phyloP scores from a whole-genome alignment of 2,888 invertebrate genomes.

The Agrilus biguttatus region DNA sequence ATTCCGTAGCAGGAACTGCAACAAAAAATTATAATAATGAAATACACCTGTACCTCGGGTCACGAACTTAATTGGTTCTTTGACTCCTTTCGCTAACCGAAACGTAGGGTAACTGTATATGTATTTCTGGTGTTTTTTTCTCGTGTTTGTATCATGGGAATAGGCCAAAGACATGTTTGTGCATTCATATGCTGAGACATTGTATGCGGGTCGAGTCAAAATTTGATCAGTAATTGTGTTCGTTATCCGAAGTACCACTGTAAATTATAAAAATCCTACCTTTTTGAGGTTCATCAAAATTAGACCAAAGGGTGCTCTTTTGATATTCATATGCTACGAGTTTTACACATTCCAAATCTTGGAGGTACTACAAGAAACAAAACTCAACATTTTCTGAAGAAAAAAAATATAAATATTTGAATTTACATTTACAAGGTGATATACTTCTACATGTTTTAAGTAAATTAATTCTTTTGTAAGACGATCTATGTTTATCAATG shows the following conservation, averaged over 20 bases:
- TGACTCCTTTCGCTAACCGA: too few relatives aligned
- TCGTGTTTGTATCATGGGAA: too few relatives aligned
- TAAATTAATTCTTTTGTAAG: conserved; percentile 47
- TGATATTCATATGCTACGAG: conserved; percentile 26
- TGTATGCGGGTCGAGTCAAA: too few relatives aligned
- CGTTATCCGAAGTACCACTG: too few relatives aligned
- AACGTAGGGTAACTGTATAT: too few relatives aligned
- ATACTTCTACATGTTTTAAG: conserved; percentile 49
- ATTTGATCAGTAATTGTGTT: too few relatives aligned
- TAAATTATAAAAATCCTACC: conserved; percentile 20
- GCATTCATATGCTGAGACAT: too few relatives aligned
- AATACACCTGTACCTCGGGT: too few relatives aligned
- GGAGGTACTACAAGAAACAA: conserved; percentile 36
- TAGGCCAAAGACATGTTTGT: too few relatives aligned
- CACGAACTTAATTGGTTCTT: too few relatives aligned
- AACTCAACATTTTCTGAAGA: conserved; percentile 13
- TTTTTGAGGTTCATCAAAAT: conserved; percentile 22
- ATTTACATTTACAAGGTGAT: conserved; percentile 45
- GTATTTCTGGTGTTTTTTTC: too few relatives aligned
- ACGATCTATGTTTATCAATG: conserved; percentile 38
- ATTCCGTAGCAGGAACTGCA: conserved; percentile 2
- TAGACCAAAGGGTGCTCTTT: conserved; percentile 33
- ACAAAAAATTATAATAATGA: conserved; percentile 5
- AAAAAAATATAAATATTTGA: conserved; percentile 5
- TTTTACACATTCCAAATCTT: conserved; percentile 39